phyloP scores from a whole-genome alignment of 2,888 invertebrate genomes.

The Netelia virgata region DNA sequence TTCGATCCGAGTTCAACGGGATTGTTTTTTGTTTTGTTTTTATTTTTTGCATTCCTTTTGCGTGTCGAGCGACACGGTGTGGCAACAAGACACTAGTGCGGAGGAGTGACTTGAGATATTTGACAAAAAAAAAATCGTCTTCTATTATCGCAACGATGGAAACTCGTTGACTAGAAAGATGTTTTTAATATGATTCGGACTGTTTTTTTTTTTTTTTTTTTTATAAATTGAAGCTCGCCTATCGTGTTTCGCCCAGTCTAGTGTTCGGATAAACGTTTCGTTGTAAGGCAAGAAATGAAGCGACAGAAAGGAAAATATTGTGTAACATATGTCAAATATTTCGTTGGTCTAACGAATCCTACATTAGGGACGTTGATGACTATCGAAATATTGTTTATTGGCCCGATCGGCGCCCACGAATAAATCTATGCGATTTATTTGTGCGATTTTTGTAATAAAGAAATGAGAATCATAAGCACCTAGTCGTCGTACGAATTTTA shows the following conservation, averaged over 20 bases:
- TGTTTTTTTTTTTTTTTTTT: conserved; percentile 31
- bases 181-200: conserved; percentile 15
- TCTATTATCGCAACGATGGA: neutral
- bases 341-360: conserved; percentile 27
- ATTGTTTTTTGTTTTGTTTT: conserved; percentile 6
- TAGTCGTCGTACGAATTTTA: neutral
- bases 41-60: conserved; percentile 46
- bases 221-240: conserved; percentile 26
- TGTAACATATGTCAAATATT: conserved; percentile 51
- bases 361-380: conserved; percentile 43
- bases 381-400: conserved; percentile 37
- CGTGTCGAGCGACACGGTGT: conserved; percentile 19
- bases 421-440: conserved; percentile 30
- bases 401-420: conserved; percentile 20
- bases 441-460: conserved; percentile 55
- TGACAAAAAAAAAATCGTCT: conserved; percentile 19
- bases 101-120: conserved; percentile 23
- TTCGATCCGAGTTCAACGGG: conserved; percentile 13
- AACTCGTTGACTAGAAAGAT: conserved; percentile 16
- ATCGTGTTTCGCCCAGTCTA: conserved; percentile 24
- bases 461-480: conserved; percentile 5
- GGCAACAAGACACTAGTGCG: conserved; percentile 13
- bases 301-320: conserved; percentile 20
- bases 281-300: conserved; percentile 30
- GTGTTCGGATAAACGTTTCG: conserved; percentile 18